Conservation (phyloP, 1,140 invertebrate genomes). For the Heterodera carotae region DNA sequence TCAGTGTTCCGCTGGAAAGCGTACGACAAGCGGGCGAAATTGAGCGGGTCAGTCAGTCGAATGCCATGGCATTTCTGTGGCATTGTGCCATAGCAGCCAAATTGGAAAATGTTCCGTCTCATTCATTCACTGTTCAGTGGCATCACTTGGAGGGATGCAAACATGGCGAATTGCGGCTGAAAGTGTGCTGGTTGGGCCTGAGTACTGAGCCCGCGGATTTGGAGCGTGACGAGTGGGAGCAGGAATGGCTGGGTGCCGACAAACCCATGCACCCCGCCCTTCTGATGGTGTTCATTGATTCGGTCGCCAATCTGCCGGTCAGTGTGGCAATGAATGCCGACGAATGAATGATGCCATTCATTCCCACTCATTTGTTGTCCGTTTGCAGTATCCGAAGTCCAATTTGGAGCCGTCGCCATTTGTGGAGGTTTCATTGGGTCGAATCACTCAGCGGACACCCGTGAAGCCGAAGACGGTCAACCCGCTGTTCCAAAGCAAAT, state of each 20-base stretch:
- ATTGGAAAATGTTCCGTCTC: slow-evolving; percentile 30
- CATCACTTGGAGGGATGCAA: slow-evolving; percentile 64
- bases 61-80: neutral
- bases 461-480: slow-evolving; percentile 60
- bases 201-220: slow-evolving; percentile 43
- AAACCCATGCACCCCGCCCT: slow-evolving; percentile 61
- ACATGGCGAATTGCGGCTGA: slow-evolving; percentile 61
- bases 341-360: neutral
- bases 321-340: slow-evolving; percentile 11
- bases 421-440: slow-evolving; percentile 58
- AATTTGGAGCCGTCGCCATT: slow-evolving; percentile 63
- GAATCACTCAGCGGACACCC: slow-evolving; percentile 54
- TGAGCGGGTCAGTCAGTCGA: slow-evolving; percentile 38
- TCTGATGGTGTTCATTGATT: slow-evolving; percentile 63
- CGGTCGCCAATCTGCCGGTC: slow-evolving; percentile 57
- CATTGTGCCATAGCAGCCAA: neutral
- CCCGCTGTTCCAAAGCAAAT: slow-evolving; percentile 53
- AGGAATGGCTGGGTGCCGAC: slow-evolving; percentile 59
- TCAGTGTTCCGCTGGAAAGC: slow-evolving; percentile 52
- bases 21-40: slow-evolving; percentile 44
- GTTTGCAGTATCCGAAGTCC: slow-evolving; percentile 48
- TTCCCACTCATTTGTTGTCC: neutral
- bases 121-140: slow-evolving; percentile 52
- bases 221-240: slow-evolving; percentile 33
- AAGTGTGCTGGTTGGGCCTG: slow-evolving; percentile 58